A percentile compares a stretch with the other conserved stretches of the same genome.
phyloP scores from a whole-genome alignment of 2,113 vertebrate genomes.

The Amblyornis subalaris region DNA sequence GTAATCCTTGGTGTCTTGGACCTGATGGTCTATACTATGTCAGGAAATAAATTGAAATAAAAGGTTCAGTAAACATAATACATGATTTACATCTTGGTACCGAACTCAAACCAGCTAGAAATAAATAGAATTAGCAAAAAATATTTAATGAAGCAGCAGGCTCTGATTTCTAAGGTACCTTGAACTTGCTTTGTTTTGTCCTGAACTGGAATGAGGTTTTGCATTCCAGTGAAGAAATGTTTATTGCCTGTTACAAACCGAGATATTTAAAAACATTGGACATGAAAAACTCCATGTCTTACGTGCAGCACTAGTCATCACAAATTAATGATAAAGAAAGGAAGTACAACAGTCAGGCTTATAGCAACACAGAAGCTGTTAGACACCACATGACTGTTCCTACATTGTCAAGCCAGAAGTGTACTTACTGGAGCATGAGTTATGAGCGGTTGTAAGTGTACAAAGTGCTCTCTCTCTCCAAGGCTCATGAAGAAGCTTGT shows the following conservation, averaged over 20 bases:
- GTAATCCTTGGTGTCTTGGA: background rate
- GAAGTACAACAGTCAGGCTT: background rate
- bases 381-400: background rate
- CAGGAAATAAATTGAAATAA: background rate
- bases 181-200: conserved; percentile 37
- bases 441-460: background rate
- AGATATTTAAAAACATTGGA: background rate
- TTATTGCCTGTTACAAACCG: background rate
- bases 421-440: background rate
- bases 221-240: background rate
- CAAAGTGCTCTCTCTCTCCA: rapidly evolving
- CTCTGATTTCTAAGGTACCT: background rate
- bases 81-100: conserved; percentile 44
- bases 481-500: background rate
- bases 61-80: conserved; percentile 2
- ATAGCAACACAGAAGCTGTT: background rate
- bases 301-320: background rate
- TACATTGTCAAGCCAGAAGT: background rate
- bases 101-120: background rate
- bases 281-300: background rate
- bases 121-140: background rate
- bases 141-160: background rate
- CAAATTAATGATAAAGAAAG: background rate
- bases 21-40: background rate
- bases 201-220: background rate